Percentiles rank a stretch among this genome's conserved stretches.
Evolutionary conservation across 2,888 invertebrate genomes (phyloP).

Genomic region (Tillus elongatus): DNA sequence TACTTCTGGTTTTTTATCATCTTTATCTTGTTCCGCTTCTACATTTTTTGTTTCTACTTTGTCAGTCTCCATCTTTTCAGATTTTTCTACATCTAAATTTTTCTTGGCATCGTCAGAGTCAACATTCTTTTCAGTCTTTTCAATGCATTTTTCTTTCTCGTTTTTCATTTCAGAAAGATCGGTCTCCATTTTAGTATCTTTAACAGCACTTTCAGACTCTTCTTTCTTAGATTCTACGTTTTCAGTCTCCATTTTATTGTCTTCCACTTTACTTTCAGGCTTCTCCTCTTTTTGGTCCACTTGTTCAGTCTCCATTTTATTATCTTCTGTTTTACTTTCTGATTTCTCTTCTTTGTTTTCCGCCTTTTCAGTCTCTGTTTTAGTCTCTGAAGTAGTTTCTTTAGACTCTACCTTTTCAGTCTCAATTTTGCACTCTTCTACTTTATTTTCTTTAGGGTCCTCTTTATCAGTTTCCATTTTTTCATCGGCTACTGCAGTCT

Average conservation of each 20-base stretch:
- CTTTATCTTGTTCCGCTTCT: constrained; percentile 20
- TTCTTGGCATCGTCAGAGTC: constrained; percentile 28
- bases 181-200: no score
- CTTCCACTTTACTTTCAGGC: constrained; percentile 15
- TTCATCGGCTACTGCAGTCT: neutral
- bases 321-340: no score
- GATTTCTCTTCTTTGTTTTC: constrained; percentile 14
- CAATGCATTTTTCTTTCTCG: constrained; percentile 14
- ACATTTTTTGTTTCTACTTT: constrained; percentile 11
- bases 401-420: constrained; percentile 33
- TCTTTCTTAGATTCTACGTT: constrained; percentile 12
- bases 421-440: constrained; percentile 20
- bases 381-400: constrained; percentile 36
- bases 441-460: neutral
- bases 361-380: constrained; percentile 29
- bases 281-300: constrained; percentile 15
- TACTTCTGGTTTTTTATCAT: constrained; percentile 28
- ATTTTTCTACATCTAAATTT: constrained; percentile 18
- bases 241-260: no score
- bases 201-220: neutral
- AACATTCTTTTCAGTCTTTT: constrained; percentile 7
- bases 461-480: neutral
- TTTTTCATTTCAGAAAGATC: constrained; percentile 17
- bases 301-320: no score
- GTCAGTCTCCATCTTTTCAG: constrained; percentile 28